A percentile compares a stretch with the other conserved stretches of the same genome.
phyloP scores from a whole-genome alignment of 2,113 vertebrate genomes.

The human (Homo sapiens) region GRCh38 chr3:68483501-68484000 shows the following conservation, averaged over 20 bases:
- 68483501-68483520: fast-evolving
- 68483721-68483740: neutral
- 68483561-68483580: neutral
- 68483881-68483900: neutral
- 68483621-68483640: neutral
- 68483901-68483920: neutral
- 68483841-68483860: neutral
- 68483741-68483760: neutral
- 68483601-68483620: neutral
- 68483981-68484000: neutral
- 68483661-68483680: neutral
- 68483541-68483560: fast-evolving
- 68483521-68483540: neutral
- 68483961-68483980: neutral
- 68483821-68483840: neutral
- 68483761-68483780: neutral
- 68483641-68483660: neutral
- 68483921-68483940: neutral
- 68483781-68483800: neutral
- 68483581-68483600: neutral
- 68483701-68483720: neutral
- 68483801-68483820: neutral
- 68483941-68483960: neutral
- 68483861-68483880: neutral
- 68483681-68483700: neutral